Conservation (phyloP, 2,888 invertebrate genomes). For the Ectropis crepuscularia region DNA sequence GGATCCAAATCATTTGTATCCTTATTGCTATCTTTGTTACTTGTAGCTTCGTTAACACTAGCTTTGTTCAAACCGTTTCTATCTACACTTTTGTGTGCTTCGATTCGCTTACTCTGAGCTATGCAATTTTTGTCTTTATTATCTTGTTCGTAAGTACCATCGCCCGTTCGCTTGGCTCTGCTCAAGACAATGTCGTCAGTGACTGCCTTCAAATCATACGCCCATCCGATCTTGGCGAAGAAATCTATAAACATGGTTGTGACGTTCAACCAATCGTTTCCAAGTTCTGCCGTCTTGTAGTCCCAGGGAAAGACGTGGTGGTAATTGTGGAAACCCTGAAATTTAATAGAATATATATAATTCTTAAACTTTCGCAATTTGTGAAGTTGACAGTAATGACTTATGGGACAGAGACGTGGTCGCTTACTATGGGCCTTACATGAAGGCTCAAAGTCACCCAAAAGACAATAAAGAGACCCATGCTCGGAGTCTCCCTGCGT, state of each 20-base stretch:
- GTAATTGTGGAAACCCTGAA: conserved; percentile 60
- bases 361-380: neutral
- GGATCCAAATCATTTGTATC: too few species aligned
- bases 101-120: too few species aligned
- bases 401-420: neutral
- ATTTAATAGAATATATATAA: neutral
- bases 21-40: too few species aligned
- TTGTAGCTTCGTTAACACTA: too few species aligned
- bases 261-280: conserved; percentile 49
- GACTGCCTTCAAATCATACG: conserved; percentile 46
- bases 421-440: too few species aligned
- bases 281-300: conserved; percentile 55
- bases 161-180: conserved; percentile 36
- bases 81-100: too few species aligned
- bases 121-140: too few species aligned
- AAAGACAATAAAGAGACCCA: too few species aligned
- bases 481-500: too few species aligned
- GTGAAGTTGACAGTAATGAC: too few species aligned
- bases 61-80: too few species aligned
- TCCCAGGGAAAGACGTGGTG: conserved; percentile 62
- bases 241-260: conserved; percentile 47
- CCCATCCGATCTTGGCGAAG: conserved; percentile 49
- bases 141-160: conserved; percentile 22
- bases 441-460: too few species aligned
- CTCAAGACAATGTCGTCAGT: conserved; percentile 29